A percentile compares a stretch with the other conserved stretches of the same genome.
These are phyloP conservation scores for Anaspis maculata DNA, from an alignment of 2,888 invertebrate species.

Conservation along the genomic window DNA sequence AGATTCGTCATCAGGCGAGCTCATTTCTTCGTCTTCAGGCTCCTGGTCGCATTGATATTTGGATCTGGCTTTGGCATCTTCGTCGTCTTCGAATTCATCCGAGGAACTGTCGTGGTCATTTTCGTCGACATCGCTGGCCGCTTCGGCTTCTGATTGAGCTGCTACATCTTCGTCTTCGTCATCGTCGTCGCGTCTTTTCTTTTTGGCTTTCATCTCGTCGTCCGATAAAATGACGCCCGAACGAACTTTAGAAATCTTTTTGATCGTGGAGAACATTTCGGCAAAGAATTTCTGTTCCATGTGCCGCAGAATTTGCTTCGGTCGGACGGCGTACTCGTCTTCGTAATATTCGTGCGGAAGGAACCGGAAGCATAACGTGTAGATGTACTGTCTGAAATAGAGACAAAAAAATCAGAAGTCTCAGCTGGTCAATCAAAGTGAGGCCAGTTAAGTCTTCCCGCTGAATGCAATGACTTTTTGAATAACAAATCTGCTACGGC, in stretches of 20 bases:
- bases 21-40: constrained; percentile 43
- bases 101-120: constrained; percentile 49
- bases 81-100: constrained; percentile 55
- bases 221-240: constrained; percentile 43
- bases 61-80: constrained; percentile 41
- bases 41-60: constrained; percentile 46
- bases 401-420: too few relatives aligned
- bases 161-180: constrained; percentile 35
- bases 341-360: constrained; percentile 68
- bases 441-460: too few relatives aligned
- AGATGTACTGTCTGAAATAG: constrained; percentile 48
- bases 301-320: constrained; percentile 59
- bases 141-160: background rate
- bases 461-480: too few relatives aligned
- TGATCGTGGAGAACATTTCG: constrained; percentile 55
- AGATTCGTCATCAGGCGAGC: constrained; percentile 45
- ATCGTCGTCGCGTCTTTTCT: constrained; percentile 17
- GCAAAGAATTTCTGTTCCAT: constrained; percentile 66
- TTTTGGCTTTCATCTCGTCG: constrained; percentile 5
- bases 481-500: too few relatives aligned
- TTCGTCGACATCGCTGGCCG: background rate
- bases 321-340: constrained; percentile 61
- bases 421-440: too few relatives aligned
- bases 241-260: constrained; percentile 50
- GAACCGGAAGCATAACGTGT: constrained; percentile 63